phyloP scores from a whole-genome alignment of 2,113 vertebrate species.

The Sus scrofa region T2T-Sscrofa CM000824.6:148512001-148512500 shows the following conservation, averaged over 20 bases:
- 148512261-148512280: conserved; percentile 24
- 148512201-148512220: conserved; percentile 42
- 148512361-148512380: not conserved
- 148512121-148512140: not conserved
- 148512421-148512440: conserved; percentile 30
- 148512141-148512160: not conserved
- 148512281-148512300: not conserved
- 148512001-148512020: conserved; percentile 65
- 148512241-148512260: conserved; percentile 39
- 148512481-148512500: not conserved
- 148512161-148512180: not conserved
- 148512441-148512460: not conserved
- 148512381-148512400: not conserved
- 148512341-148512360: not conserved
- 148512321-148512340: not conserved
- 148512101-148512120: not conserved
- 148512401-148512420: not conserved
- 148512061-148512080: not conserved
- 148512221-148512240: conserved; percentile 35
- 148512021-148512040: conserved; percentile 2
- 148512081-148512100: conserved; percentile 21
- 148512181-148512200: not conserved
- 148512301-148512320: not conserved
- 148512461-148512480: not conserved
- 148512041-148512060: not conserved